These are phyloP conservation scores for Uloborus diversus DNA, from an alignment of 1,140 invertebrate genomes.

Conservation along the genomic window DNA sequence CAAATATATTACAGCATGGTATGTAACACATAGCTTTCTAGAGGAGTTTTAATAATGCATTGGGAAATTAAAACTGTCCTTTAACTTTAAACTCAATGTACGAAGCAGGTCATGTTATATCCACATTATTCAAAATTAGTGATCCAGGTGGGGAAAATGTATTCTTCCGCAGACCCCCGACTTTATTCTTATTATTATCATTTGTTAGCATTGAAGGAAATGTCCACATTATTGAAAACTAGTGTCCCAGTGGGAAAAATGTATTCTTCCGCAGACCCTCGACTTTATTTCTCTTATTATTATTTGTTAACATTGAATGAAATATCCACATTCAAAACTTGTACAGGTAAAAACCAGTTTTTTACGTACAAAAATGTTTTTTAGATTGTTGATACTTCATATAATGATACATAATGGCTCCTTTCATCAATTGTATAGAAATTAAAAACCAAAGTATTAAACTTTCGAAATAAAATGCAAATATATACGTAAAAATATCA, in stretches of 20 bases:
- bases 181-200: too few relatives aligned
- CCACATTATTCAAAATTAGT: not conserved
- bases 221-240: not conserved
- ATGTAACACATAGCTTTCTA: not conserved
- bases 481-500: too few relatives aligned
- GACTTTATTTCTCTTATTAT: too few relatives aligned
- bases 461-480: too few relatives aligned
- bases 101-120: not conserved
- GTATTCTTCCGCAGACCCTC: not conserved
- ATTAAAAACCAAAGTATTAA: too few relatives aligned
- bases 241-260: not conserved
- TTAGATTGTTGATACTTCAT: too few relatives aligned
- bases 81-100: not conserved
- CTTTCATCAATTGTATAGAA: too few relatives aligned
- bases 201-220: too few relatives aligned
- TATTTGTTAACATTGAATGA: too few relatives aligned
- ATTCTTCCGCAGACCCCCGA: not conserved
- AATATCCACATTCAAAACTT: not conserved
- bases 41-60: not conserved
- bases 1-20: not conserved
- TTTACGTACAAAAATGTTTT: too few relatives aligned
- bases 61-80: not conserved
- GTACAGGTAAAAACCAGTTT: too few relatives aligned
- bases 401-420: too few relatives aligned
- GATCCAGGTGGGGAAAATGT: not conserved